Percentiles rank a stretch among this genome's conserved stretches.
These are phyloP conservation scores for Parnassius glacialis DNA, from an alignment of 2,888 invertebrate genomes.

Conservation along the genomic window DNA sequence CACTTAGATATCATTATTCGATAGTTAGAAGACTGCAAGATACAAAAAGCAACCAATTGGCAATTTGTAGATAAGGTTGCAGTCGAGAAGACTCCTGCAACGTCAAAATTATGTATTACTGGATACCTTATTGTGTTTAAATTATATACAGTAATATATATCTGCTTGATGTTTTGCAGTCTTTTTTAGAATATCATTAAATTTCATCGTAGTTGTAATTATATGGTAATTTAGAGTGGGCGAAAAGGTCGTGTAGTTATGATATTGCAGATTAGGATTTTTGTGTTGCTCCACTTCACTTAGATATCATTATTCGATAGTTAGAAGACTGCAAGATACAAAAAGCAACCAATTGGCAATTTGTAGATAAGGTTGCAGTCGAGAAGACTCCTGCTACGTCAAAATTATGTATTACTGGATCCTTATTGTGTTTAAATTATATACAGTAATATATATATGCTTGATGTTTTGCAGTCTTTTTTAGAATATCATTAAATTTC, in stretches of 20 bases:
- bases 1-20: not conserved
- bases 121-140: slow-evolving; percentile 41
- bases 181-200: slow-evolving; percentile 20
- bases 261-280: no score
- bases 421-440: slow-evolving; percentile 33
- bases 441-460: slow-evolving; percentile 41
- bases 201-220: not conserved
- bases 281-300: not conserved
- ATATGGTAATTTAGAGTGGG: not conserved
- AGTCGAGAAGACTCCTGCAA: slow-evolving; percentile 48
- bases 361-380: slow-evolving; percentile 54
- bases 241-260: not conserved
- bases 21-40: slow-evolving; percentile 35
- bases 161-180: slow-evolving; percentile 41
- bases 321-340: slow-evolving; percentile 37
- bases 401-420: slow-evolving; percentile 52
- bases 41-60: slow-evolving; percentile 36
- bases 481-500: slow-evolving; percentile 1
- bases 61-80: slow-evolving; percentile 52
- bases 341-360: slow-evolving; percentile 36
- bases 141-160: slow-evolving; percentile 40
- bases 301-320: not conserved
- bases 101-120: slow-evolving; percentile 49
- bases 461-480: slow-evolving; percentile 42
- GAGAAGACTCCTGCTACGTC: slow-evolving; percentile 46